Conservation (phyloP, 2,888 invertebrate genomes). For the Nematopogon swammerdamellus region DNA sequence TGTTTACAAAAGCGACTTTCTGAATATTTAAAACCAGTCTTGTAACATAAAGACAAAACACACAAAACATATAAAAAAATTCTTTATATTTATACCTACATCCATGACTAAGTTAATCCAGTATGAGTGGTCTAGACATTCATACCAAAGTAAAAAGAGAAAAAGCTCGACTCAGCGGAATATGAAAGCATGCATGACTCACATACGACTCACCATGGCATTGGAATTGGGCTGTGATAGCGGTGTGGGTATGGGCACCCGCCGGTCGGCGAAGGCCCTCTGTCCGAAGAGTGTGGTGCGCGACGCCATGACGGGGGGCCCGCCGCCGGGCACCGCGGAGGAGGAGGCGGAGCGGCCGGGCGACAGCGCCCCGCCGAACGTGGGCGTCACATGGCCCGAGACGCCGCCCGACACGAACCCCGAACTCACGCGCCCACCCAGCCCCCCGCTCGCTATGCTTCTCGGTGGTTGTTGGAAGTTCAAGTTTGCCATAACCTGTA, state of each 20-base stretch:
- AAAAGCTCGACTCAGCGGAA: too few relatives aligned
- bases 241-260: conserved; percentile 62
- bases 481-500: conserved; percentile 88
- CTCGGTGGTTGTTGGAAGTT: conserved; percentile 87
- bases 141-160: too few relatives aligned
- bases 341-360: conserved; percentile 31
- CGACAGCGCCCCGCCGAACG: conserved; percentile 46
- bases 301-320: conserved; percentile 57
- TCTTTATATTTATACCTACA: too few relatives aligned
- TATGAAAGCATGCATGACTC: too few relatives aligned
- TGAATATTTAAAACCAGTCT: too few relatives aligned
- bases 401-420: conserved; percentile 78
- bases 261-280: conserved; percentile 74
- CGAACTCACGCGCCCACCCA: conserved; percentile 51
- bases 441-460: conserved; percentile 75
- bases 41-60: too few relatives aligned
- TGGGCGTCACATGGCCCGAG: conserved; percentile 53
- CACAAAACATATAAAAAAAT: too few relatives aligned
- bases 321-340: conserved; percentile 45
- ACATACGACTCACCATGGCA: conserved; percentile 49
- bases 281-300: conserved; percentile 72
- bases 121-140: too few relatives aligned
- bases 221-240: conserved; percentile 53
- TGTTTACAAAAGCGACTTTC: too few relatives aligned
- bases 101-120: too few relatives aligned